Conservation (phyloP, 2,797 vertebrate species). For the Catharus ustulatus region DNA sequence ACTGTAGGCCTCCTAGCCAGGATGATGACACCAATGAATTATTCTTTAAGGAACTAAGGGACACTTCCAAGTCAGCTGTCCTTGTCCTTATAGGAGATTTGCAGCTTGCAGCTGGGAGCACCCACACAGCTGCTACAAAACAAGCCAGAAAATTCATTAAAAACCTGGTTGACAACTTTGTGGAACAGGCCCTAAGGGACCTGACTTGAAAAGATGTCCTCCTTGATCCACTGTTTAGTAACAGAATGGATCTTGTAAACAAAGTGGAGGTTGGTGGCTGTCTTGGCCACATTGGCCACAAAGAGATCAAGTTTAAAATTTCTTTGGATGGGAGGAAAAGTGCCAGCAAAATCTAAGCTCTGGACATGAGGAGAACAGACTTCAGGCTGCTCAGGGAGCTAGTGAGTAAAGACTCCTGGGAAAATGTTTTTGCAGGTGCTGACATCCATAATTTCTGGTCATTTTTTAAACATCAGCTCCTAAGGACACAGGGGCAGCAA, state of each 20-base stretch:
- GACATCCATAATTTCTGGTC: neutral
- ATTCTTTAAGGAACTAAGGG: neutral
- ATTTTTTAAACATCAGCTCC: neutral
- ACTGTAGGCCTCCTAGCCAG: neutral
- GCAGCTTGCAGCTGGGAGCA: neutral
- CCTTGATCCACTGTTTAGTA: neutral
- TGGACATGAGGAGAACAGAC: neutral
- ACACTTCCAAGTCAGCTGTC: neutral
- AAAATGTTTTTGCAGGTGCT: neutral
- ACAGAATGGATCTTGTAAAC: neutral
- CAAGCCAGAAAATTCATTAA: neutral
- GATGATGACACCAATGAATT: neutral
- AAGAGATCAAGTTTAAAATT: neutral
- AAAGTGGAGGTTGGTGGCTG: neutral
- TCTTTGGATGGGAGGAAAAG: neutral
- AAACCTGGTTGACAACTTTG: neutral
- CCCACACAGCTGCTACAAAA: neutral
- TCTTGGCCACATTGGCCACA: neutral
- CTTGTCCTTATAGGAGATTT: neutral
- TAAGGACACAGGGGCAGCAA: neutral
- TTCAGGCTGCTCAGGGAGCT: neutral
- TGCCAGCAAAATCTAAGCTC: neutral
- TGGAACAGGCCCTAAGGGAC: neutral
- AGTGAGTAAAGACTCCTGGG: neutral
- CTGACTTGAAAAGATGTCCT: neutral